Evolutionary conservation across 2,888 invertebrate genomes (phyloP), one percentile per base, ranked within the genome.

Genomic region (Sinodicranocentrus sp.): DNA sequence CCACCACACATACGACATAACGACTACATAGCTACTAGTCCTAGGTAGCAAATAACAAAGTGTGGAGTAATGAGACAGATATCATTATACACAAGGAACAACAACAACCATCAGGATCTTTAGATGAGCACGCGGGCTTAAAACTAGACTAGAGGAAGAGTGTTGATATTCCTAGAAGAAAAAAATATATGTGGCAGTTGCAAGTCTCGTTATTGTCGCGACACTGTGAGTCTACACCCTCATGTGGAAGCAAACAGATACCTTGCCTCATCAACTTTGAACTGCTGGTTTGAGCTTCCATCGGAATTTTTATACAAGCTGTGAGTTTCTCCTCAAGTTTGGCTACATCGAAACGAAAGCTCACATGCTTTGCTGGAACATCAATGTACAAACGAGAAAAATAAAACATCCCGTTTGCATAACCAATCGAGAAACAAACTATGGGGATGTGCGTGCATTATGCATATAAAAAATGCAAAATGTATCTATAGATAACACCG

Each of bases 401-500:
- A n/a, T n/a, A n/a, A n/a, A n/a, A n/a, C n/a, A n/a, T n/a, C n/a
- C n/a, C n/a, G n/a, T n/a, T n/a, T n/a, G n/a, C n/a, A n/a, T n/a
- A n/a, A n/a, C n/a, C n/a, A n/a, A n/a, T n/a, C n/a, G n/a, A n/a
- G n/a, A n/a, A n/a, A n/a, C n/a, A n/a, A n/a, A n/a, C n/a, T n/a
- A 25, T 26, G 59, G 19, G 33, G 39, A 71, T 65, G 63, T 71
- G 71, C 63, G 79, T 71, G 77, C 68, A 71, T 19, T 13, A 54
- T 79, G 71, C 71, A 65, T 79, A n/a, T n/a, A 79, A 71, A 76
- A 21, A 63, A 54, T 79, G 52, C 63, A 65, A 26, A 33, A 63
- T 44, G 52, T 54, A 54, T 48, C 63, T 5, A 44, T 13, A 48
- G 13, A 54, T 48, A 68, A 70, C 70, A 70, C 28, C 44, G 10